Percentiles rank a stretch among this genome's conserved stretches.
These are phyloP conservation scores for Hyles lineata DNA, from an alignment of 2,888 invertebrate species.

Conservation along the genomic window DNA sequence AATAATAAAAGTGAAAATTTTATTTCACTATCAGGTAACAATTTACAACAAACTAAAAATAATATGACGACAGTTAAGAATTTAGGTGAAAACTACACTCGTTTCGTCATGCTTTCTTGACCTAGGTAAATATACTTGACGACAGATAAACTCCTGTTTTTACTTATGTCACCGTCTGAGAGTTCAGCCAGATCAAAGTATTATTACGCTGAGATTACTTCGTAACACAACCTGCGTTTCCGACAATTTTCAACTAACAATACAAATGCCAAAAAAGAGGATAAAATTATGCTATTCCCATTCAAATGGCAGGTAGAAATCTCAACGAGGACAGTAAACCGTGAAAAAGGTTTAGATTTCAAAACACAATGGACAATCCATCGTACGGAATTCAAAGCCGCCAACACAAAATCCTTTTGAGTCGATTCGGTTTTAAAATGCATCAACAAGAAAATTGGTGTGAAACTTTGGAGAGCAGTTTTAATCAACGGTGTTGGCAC, in stretches of 20 bases:
- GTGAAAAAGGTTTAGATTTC: not conserved
- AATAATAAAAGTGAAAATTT: not conserved
- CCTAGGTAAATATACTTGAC: slow-evolving; percentile 50
- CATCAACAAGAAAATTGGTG: slow-evolving; percentile 36
- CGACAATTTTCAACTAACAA: slow-evolving; percentile 13
- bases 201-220: not conserved
- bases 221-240: not conserved
- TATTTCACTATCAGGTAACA: not conserved
- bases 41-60: not conserved
- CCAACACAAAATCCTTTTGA: slow-evolving; percentile 31
- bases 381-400: slow-evolving; percentile 34
- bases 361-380: slow-evolving; percentile 7
- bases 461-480: slow-evolving; percentile 41
- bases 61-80: not conserved
- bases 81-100: not conserved
- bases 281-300: slow-evolving; percentile 36
- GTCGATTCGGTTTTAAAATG: slow-evolving; percentile 26
- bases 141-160: slow-evolving; percentile 27
- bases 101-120: slow-evolving; percentile 56
- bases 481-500: slow-evolving; percentile 40
- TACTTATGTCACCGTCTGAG: slow-evolving; percentile 33
- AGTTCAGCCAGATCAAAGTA: slow-evolving; percentile 6
- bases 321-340: not conserved
- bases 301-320: slow-evolving; percentile 31
- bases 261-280: slow-evolving; percentile 32